Evolutionary conservation across 1,140 invertebrate genomes (phyloP), one percentile per base, ranked within the genome.

Genomic region (Antheraea mylitta): DNA sequence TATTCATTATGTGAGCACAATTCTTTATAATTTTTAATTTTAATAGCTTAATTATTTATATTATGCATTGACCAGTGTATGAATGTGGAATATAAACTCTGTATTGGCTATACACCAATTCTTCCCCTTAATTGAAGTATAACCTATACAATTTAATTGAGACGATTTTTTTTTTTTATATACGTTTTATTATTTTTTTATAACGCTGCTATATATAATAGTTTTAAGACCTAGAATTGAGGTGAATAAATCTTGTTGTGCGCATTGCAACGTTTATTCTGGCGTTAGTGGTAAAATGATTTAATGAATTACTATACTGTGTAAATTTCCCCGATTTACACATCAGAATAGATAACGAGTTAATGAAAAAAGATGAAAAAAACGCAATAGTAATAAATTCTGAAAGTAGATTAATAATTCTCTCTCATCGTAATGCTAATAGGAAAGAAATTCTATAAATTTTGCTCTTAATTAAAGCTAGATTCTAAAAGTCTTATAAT

Each of bases 281-380:
- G 89, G 87, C 87, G 82, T 79, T 77, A 70, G 76, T 81, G 70
- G 87, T 90, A 87, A 85, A 82, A 83, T 85, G 76, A 79, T 81
- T 81, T 88, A 87, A 53, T 64, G 70, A 53, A 45, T 61, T 71
- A 53, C 38, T 42, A 77, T n/a, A 30, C 45, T 87, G 87, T 91
- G 89, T 91, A 90, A 91, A 91, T 82, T 91, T 91, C 89, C 89
- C 89, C 89, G 66, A 68, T 83, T 90, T 90, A 91, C 89, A 91
- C 86, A 88, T 76, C 66, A 66, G n/a, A 68, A 72, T 76, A 78
- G 19, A 75, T 78, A 81, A 75, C n/a, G 73, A 76, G 73, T 71
- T 67, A 36, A 72, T 69, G 10, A 79, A 53, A 77, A 30, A 88
- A 84, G 0, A 66, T 66, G 53, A 71, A 74, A 38, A 71, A 74